A percentile compares a stretch with the other conserved stretches of the same genome.
These are phyloP conservation scores for Notospermus geniculatus DNA, from an alignment of 1,140 invertebrate species.

Conservation along the genomic window DNA sequence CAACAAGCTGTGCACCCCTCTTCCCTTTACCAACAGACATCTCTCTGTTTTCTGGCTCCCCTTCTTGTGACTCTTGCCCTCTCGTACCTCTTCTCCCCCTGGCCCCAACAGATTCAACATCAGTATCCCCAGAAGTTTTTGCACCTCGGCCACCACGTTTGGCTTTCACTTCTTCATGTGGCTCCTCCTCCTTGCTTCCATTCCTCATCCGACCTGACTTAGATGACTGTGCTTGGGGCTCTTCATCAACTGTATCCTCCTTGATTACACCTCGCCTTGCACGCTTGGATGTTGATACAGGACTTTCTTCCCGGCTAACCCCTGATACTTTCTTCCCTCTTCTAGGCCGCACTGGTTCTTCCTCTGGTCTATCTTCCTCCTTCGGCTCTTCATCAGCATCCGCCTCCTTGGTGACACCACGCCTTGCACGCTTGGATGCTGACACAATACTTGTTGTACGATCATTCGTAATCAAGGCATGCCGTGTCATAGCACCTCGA, in stretches of 20 bases:
- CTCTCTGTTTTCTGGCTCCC: background rate
- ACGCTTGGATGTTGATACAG: background rate
- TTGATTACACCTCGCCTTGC: slow-evolving; percentile 3
- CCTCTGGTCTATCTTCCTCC: no score
- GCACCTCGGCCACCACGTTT: no score
- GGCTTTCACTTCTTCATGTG: slow-evolving; percentile 9
- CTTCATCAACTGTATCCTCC: background rate
- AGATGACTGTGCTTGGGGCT: background rate
- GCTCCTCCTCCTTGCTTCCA: background rate
- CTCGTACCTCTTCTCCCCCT: background rate
- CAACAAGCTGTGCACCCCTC: background rate
- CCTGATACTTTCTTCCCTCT: background rate
- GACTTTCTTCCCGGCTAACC: background rate
- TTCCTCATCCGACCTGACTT: background rate
- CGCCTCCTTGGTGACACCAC: background rate
- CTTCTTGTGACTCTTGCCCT: background rate
- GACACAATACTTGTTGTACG: background rate
- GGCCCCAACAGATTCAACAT: no score
- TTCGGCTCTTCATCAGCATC: background rate
- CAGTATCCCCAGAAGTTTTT: no score
- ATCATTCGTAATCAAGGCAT: no score
- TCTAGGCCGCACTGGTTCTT: background rate
- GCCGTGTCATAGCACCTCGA: no score
- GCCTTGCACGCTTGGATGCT: slow-evolving; percentile 6
- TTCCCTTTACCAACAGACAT: background rate